A percentile compares a stretch with the other conserved stretches of the same genome.
Conservation (phyloP, 2,113 vertebrate species). For the Micromys minutus region DNA sequence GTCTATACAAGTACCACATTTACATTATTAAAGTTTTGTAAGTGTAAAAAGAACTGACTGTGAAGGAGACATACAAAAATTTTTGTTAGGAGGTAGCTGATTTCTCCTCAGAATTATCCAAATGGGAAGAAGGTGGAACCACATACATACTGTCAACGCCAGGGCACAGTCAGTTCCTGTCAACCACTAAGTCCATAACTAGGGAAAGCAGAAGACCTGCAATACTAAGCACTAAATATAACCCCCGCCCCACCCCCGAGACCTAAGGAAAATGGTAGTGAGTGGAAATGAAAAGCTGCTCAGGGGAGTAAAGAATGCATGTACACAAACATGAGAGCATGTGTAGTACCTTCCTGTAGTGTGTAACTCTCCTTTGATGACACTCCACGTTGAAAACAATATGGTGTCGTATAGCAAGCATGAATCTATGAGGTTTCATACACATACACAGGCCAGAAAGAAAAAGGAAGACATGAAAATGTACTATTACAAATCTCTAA, state of each 20-base stretch:
- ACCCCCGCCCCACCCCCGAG: neutral
- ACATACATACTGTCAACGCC: neutral
- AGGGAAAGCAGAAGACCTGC: neutral
- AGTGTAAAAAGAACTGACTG: neutral
- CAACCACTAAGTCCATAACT: neutral
- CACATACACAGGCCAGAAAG: neutral
- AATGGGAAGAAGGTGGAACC: neutral
- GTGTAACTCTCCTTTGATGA: neutral
- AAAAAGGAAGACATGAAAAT: neutral
- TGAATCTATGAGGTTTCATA: neutral
- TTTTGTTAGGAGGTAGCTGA: neutral
- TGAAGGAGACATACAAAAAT: neutral
- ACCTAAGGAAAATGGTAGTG: neutral
- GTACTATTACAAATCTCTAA: neutral
- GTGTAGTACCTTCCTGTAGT: neutral
- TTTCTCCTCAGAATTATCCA: neutral
- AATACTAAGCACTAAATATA: neutral
- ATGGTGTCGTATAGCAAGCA: neutral
- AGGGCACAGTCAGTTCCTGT: neutral
- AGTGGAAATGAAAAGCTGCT: neutral
- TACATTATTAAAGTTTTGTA: neutral
- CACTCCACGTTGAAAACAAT: neutral
- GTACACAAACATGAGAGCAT: neutral
- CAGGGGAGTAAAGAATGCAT: neutral
- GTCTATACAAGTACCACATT: neutral